Conservation (phyloP, 2,888 invertebrate species). For the Platycheirus rosarum region DNA sequence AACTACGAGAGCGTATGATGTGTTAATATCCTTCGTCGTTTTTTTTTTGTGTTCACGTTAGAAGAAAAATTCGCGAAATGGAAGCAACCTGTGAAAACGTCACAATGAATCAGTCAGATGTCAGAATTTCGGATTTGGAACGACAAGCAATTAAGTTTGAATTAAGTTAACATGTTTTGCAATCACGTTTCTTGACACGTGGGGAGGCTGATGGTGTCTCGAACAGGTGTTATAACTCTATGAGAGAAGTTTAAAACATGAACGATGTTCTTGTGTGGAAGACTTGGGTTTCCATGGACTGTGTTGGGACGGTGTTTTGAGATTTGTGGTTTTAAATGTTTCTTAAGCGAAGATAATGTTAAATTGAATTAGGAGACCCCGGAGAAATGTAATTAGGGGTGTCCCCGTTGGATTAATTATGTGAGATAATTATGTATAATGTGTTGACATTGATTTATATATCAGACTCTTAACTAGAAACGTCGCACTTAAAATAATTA, state of each 20-base stretch:
- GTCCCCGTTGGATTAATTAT: too few species aligned
- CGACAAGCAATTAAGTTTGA: conserved; percentile 68
- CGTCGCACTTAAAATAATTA: too few species aligned
- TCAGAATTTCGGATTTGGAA: conserved; percentile 56
- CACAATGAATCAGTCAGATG: conserved; percentile 59
- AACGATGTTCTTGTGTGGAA: neutral
- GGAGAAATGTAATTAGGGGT: too few species aligned
- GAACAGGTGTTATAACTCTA: conserved; percentile 24
- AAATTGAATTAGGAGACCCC: too few species aligned
- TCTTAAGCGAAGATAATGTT: too few species aligned
- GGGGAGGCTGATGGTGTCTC: neutral
- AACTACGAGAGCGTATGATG: conserved; percentile 11
- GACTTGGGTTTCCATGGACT: neutral
- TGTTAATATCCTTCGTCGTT: conserved; percentile 32
- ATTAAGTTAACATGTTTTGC: conserved; percentile 64
- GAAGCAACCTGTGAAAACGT: conserved; percentile 38
- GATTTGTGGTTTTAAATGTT: too few species aligned
- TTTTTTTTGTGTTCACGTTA: neutral
- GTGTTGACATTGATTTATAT: too few species aligned
- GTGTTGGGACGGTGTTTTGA: neutral
- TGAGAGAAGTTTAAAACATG: neutral
- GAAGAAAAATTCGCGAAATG: neutral
- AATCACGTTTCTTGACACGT: conserved; percentile 44
- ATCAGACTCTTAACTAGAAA: too few species aligned
- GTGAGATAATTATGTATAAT: too few species aligned